These are phyloP conservation scores for Rhagium mordax DNA, from an alignment of 2,888 invertebrate genomes.

Conservation along the genomic window DNA sequence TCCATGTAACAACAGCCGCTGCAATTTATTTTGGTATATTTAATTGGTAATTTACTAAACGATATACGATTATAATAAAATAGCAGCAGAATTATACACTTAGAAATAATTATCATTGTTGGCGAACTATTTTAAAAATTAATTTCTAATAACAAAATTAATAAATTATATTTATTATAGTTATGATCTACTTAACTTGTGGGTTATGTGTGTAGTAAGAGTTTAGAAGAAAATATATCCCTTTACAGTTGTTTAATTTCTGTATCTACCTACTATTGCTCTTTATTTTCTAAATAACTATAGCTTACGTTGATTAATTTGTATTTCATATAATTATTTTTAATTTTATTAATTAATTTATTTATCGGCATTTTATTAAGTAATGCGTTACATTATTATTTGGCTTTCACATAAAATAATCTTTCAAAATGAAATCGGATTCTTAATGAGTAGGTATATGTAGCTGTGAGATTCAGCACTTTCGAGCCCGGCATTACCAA, in stretches of 20 bases:
- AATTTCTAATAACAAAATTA: conserved; percentile 11
- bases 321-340: conserved; percentile 45
- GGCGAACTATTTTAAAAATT: conserved; percentile 8
- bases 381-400: conserved; percentile 39
- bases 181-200: conserved; percentile 44
- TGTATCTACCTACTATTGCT: background rate
- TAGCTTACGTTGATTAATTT: conserved; percentile 32
- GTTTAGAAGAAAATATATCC: background rate
- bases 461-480: no score
- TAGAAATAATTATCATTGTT: background rate
- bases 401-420: conserved; percentile 41
- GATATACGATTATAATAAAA: background rate
- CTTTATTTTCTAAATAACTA: conserved; percentile 9
- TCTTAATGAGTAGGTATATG: background rate
- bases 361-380: conserved; percentile 47
- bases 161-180: conserved; percentile 20
- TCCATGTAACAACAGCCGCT: no score
- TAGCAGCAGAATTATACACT: background rate
- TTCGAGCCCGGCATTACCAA: no score
- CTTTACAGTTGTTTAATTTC: background rate
- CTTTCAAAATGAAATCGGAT: background rate
- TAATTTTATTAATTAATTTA: conserved; percentile 47
- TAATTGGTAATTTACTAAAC: background rate
- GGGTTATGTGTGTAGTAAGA: conserved; percentile 33
- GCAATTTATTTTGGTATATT: no score